phyloP scores from a whole-genome alignment of 2,113 vertebrate species.

The Gavia stellata region DNA sequence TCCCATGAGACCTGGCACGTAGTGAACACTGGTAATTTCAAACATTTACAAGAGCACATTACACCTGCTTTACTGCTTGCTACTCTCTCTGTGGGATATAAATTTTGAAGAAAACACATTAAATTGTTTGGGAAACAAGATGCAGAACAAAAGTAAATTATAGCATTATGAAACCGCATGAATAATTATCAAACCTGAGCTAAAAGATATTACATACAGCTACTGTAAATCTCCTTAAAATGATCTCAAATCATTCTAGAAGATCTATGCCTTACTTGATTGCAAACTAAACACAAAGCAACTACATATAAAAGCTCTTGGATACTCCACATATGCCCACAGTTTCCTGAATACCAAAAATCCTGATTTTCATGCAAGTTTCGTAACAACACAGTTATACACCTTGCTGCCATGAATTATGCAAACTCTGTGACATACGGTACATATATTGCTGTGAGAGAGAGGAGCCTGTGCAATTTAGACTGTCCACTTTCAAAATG shows the following conservation, averaged over 20 bases:
- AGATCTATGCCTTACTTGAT: background rate
- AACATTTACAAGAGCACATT: background rate
- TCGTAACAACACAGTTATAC: background rate
- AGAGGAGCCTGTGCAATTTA: background rate
- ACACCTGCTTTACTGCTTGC: background rate
- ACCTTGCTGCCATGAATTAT: background rate
- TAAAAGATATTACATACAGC: background rate
- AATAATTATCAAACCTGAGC: background rate
- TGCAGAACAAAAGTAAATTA: background rate
- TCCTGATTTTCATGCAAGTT: background rate
- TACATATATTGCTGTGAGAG: background rate
- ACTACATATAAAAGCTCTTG: background rate
- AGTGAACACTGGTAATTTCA: background rate
- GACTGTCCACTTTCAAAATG: background rate
- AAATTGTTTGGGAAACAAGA: background rate
- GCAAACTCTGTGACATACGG: background rate
- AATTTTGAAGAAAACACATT: background rate
- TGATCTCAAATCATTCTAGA: background rate
- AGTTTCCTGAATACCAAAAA: background rate
- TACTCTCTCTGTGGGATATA: background rate
- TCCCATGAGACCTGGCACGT: rapidly evolving
- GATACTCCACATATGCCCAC: background rate
- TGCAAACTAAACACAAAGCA: background rate
- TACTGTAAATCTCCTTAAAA: background rate
- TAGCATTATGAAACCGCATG: background rate